Evolutionary conservation across 2,113 vertebrate species (phyloP).

Genomic region (Todiramphus saurophagus): DNA sequence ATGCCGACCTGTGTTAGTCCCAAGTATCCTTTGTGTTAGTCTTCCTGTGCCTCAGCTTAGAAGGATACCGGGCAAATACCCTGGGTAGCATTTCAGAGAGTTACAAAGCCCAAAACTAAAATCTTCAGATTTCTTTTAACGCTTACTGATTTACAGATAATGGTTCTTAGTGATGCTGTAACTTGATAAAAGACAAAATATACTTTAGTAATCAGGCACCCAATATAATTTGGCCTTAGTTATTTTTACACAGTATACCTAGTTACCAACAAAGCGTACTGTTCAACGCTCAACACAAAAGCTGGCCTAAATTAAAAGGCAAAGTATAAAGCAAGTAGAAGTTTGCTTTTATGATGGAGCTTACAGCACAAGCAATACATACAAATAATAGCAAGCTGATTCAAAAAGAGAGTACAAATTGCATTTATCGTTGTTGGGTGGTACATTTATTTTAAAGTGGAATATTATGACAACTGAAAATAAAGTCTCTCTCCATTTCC

Average conservation of each 20-base stretch:
- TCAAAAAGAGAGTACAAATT: neutral
- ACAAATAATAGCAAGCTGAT: neutral
- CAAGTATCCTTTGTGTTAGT: neutral
- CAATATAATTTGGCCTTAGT: neutral
- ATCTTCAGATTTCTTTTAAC: neutral
- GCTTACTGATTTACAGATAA: neutral
- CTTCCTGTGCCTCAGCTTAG: neutral
- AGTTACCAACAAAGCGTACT: neutral
- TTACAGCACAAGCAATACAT: neutral
- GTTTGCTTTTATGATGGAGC: neutral
- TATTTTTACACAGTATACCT: neutral
- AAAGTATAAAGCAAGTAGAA: neutral
- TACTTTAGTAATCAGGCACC: neutral
- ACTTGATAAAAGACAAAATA: neutral
- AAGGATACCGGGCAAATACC: neutral
- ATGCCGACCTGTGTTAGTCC: neutral
- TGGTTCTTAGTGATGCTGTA: neutral
- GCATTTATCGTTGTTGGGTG: neutral
- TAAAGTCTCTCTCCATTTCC: slow-evolving; percentile 22
- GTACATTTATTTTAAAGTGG: slow-evolving; percentile 10
- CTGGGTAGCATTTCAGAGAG: neutral
- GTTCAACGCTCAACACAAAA: neutral
- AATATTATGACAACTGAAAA: slow-evolving; percentile 47
- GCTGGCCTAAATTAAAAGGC: neutral
- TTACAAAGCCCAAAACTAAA: neutral